Evolutionary conservation across 1,140 invertebrate genomes (phyloP), one percentile per base, ranked within the genome.

Genomic region (Drosophila nigromelanica): DNA sequence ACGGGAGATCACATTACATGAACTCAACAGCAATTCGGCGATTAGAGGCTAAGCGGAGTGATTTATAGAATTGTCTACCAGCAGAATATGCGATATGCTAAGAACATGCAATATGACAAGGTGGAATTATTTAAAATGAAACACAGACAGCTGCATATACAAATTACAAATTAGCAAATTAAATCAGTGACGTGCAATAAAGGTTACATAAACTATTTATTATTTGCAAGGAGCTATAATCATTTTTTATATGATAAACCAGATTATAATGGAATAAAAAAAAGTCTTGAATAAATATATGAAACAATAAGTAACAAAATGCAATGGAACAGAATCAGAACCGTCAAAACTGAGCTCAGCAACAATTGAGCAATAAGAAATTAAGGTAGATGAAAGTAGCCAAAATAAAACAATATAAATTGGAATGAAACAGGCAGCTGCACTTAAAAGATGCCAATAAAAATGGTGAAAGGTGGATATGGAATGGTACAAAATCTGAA

Each of bases 11-110:
- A 64, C 64, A 63, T 86, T 77, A 67, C 78, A 58, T 21, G 10
- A 58, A 37, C 52, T 55, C 30, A 52, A 15, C 40, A 4, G 37
- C 52, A 55, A 45, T 58, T 27, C 21, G 14, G 24, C 58, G 68
- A 85, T 83, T 85, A 85, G 77, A 72, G 63, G 48, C 64, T 58
- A 76, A 83, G 43, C 33, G 24, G 81, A 73, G 76, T 77, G 68
- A 52, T 67, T 64, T 54, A 60, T 67, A 60, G 64, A 64, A 68
- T 74, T 58, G 64, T 81, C 73, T 85, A 71, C 82, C 78, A 81
- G 82, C 73, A 86, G 76, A 40, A 27, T 43, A 66, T 51, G 7
- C 2, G 11, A 54, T 42, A 14, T 7, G 33, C 7, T 7, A 14
- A 35, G 42, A 35, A 21, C 30, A 14, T 18, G 5, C 14, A 15